These are phyloP conservation scores for Ictalurus punctatus DNA, from an alignment of 2,113 vertebrate species.

Conservation along the genomic window DNA sequence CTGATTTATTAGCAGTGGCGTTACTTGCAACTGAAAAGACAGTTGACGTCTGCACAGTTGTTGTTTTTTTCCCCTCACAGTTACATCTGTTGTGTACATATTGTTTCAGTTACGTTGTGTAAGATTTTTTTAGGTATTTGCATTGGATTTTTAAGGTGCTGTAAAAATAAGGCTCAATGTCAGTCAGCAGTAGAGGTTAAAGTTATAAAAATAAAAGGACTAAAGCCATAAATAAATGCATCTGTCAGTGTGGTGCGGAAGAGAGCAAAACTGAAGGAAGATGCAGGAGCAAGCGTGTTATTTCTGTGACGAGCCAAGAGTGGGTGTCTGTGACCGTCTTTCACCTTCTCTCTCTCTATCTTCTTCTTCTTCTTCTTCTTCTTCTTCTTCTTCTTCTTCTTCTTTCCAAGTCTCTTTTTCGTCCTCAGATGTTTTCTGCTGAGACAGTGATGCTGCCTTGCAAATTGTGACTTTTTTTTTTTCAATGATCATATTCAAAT, in stretches of 20 bases:
- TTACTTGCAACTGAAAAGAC: background rate
- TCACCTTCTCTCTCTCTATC: constrained; percentile 52
- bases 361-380: background rate
- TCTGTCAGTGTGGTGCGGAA: constrained; percentile 49
- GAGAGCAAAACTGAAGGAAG: constrained; percentile 40
- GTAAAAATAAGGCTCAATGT: background rate
- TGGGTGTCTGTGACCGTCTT: constrained; percentile 49
- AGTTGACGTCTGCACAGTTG: no score
- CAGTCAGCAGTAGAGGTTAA: background rate
- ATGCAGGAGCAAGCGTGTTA: constrained; percentile 44
- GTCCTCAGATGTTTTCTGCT: background rate
- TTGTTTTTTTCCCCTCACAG: background rate
- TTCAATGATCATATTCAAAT: background rate
- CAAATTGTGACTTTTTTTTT: background rate
- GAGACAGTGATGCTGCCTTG: constrained; percentile 4
- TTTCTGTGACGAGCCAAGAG: constrained; percentile 54
- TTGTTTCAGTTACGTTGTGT: background rate
- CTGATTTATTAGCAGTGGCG: background rate
- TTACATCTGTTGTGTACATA: constrained; percentile 21
- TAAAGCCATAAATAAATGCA: constrained; percentile 41
- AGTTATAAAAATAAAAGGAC: background rate
- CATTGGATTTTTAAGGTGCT: background rate
- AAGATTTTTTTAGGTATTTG: background rate
- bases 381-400: background rate
- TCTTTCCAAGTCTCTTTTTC: background rate